Evolutionary conservation across 2,888 invertebrate genomes (phyloP), one percentile per base, ranked within the genome.

Genomic region (Bombylius major): DNA sequence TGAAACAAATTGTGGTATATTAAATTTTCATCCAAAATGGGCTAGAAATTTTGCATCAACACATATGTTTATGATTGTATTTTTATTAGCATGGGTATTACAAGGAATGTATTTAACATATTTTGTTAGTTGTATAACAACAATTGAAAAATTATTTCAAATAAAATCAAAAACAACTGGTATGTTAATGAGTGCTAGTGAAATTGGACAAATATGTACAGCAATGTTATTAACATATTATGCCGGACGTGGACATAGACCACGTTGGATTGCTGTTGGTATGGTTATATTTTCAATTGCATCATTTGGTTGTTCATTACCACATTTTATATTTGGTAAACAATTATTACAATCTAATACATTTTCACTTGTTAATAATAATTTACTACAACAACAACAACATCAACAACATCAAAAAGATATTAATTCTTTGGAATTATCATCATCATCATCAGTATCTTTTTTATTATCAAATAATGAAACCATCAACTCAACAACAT

Each of bases 31-130:
- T 60, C 89, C 92, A 1, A 75, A 77, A 54, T 86, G 86, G 82
- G 76, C 86, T 57, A 86, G 89, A 65, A 79, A 78, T 51, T 86
- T 92, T 67, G 89, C 91, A 58, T 90, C 90, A 58, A 92, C 92
- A 63, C 86, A 91, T 69, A 84, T 87, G 59, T 94, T 94, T 75
- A 82, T 94, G 77, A 82, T 88, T 67, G 87, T 89, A 51, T 94
- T 93, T 73, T 83, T 90, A 67, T 80, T 89, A 65, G 89, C 90
- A 54, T 91, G 90, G 86, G 88, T 91, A 59, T 76, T 86, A 57
- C 86, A 86, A 75, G 94, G 94, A 59, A 93, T 93, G 89, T 93
- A 89, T 75, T 89, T 89, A 75, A 93, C 94, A 47, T 94, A 94
- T 74, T 92, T 94, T 72, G 93, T 93, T 57, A 90, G 90, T 70